Evolutionary conservation across 2,888 invertebrate species (phyloP).

Genomic region (Willowsia nigromaculata): DNA sequence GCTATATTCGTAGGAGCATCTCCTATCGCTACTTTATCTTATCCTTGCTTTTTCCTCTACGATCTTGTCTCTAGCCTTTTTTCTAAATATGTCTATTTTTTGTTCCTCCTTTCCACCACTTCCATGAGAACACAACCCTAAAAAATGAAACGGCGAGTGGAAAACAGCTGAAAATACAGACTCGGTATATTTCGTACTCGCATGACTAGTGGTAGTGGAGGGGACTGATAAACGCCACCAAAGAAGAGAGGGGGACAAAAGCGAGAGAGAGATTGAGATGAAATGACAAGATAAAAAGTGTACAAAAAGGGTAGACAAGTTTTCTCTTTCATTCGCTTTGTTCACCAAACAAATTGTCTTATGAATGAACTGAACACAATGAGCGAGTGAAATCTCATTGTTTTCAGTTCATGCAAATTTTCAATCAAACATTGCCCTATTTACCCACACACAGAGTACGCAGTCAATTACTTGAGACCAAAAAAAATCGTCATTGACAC

Average conservation of each 20-base stretch:
- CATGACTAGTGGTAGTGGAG: not conserved
- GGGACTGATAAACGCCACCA: no score
- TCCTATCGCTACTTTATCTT: conserved; percentile 22
- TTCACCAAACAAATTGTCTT: not conserved
- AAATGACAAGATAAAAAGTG: not conserved
- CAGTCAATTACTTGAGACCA: not conserved
- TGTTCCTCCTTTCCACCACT: conserved; percentile 7
- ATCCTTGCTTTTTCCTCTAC: not conserved
- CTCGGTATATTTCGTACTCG: conserved; percentile 48
- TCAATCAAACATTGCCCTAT: no score
- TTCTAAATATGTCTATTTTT: not conserved
- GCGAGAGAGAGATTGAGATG: conserved; percentile 12
- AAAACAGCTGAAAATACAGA: conserved; percentile 35
- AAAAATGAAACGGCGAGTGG: not conserved
- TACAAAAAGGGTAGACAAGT: not conserved
- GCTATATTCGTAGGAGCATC: not conserved
- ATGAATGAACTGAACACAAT: not conserved
- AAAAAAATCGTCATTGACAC: not conserved
- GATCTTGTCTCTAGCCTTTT: not conserved
- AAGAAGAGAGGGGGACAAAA: not conserved
- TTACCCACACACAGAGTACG: not conserved
- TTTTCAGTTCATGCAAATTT: not conserved
- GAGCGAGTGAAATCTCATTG: not conserved
- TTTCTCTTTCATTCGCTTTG: not conserved
- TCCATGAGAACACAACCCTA: not conserved